Evolutionary conservation across 2,797 vertebrate genomes (phyloP).

Genomic region (Loriculus beryllinus): DNA sequence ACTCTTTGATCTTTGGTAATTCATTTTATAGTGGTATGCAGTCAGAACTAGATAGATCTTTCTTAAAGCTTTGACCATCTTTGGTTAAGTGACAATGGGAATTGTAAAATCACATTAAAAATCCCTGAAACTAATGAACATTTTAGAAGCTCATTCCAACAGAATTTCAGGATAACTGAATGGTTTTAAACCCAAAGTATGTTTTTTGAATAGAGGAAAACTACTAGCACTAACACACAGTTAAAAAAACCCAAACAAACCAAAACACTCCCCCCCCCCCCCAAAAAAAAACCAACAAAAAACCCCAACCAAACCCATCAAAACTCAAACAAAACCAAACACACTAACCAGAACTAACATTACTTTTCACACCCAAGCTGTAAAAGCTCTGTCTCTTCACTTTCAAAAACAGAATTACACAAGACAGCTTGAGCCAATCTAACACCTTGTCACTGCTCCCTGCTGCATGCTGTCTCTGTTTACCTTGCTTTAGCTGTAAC

Average conservation of each 20-base stretch:
- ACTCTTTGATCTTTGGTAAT: background rate
- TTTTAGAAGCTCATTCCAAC: background rate
- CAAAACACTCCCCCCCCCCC: background rate
- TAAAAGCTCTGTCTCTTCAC: constrained; percentile 20
- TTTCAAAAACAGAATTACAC: constrained; percentile 49
- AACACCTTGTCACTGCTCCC: constrained; percentile 56
- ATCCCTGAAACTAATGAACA: background rate
- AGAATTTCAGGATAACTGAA: background rate
- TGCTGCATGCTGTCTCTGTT: constrained; percentile 60
- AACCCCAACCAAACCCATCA: background rate
- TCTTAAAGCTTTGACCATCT: background rate
- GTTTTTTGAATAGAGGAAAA: background rate
- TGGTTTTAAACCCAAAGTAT: background rate
- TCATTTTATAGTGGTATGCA: background rate
- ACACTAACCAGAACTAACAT: background rate
- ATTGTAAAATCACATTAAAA: background rate
- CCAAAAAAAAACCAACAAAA: background rate
- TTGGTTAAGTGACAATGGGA: background rate
- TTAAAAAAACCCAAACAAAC: background rate
- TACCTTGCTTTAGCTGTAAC: constrained; percentile 40
- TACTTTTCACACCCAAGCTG: background rate
- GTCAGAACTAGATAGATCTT: background rate
- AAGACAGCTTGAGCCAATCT: constrained; percentile 67
- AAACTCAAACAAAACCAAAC: background rate
- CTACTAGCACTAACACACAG: background rate